Evolutionary conservation across 2,888 invertebrate genomes (phyloP).

Genomic region (Ariolimax columbianus): DNA sequence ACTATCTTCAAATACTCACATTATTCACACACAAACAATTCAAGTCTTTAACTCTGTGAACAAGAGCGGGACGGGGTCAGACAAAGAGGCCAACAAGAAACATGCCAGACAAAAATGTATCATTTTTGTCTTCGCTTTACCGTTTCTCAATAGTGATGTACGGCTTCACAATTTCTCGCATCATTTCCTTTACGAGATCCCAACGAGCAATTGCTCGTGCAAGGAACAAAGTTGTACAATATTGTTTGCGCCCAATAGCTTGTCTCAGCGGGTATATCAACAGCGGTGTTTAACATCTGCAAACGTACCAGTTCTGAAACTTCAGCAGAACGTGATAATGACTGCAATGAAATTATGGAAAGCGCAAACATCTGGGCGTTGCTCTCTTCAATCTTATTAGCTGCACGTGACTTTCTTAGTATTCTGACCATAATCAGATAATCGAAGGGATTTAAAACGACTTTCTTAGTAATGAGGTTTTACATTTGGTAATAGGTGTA

Average conservation of each 20-base stretch:
- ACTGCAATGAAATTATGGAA: background rate
- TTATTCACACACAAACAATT: background rate
- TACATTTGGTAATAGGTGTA: too few species aligned
- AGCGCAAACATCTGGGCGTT: background rate
- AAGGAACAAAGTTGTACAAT: slow-evolving; percentile 5
- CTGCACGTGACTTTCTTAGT: too few species aligned
- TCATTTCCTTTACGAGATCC: background rate
- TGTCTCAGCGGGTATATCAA: background rate
- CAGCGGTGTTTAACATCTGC: background rate
- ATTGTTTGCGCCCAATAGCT: slow-evolving; percentile 18
- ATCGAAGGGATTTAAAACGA: too few species aligned
- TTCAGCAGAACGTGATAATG: background rate
- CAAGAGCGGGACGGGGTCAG: background rate
- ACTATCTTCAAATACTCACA: background rate
- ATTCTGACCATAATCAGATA: too few species aligned
- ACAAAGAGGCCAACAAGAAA: slow-evolving; percentile 12
- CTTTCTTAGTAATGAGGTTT: too few species aligned
- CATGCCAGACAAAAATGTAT: background rate
- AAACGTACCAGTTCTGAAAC: background rate
- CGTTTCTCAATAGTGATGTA: background rate
- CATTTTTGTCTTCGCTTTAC: background rate
- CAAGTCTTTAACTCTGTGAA: background rate
- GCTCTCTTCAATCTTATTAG: background rate
- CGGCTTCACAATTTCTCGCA: slow-evolving; percentile 28
- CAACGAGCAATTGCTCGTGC: slow-evolving; percentile 16